A percentile compares a stretch with the other conserved stretches of the same genome.
These are phyloP conservation scores for Oreortyx pictus DNA, from an alignment of 2,797 vertebrate genomes.

Conservation along the genomic window DNA sequence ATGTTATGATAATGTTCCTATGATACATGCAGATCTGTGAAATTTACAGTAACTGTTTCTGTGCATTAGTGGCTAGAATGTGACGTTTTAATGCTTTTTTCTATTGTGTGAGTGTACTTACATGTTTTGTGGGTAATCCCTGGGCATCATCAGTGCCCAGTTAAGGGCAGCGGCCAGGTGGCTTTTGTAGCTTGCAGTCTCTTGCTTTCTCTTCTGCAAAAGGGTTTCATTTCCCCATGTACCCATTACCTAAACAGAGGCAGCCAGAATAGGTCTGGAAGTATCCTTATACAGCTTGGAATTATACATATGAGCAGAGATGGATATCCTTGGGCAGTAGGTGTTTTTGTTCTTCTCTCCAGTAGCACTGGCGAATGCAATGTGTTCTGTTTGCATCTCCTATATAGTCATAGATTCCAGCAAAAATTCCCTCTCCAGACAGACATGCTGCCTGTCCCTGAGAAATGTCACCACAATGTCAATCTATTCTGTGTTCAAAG, in stretches of 20 bases:
- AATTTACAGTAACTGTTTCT: background rate
- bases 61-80: background rate
- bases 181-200: background rate
- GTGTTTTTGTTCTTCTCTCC: background rate
- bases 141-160: background rate
- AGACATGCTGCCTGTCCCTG: background rate
- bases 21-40: background rate
- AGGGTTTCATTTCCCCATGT: background rate
- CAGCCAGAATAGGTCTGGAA: background rate
- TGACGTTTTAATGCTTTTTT: background rate
- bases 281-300: background rate
- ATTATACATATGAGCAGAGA: background rate
- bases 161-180: background rate
- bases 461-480: background rate
- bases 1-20: background rate
- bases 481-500: background rate
- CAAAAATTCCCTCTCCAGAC: background rate
- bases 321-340: background rate
- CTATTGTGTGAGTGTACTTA: background rate
- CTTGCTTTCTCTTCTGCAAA: background rate
- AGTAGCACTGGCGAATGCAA: background rate
- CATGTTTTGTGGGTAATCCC: background rate
- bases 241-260: background rate
- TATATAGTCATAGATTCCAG: background rate
- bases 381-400: background rate